Conservation (phyloP, 1,140 invertebrate species). For the Centruroides vittatus region DNA sequence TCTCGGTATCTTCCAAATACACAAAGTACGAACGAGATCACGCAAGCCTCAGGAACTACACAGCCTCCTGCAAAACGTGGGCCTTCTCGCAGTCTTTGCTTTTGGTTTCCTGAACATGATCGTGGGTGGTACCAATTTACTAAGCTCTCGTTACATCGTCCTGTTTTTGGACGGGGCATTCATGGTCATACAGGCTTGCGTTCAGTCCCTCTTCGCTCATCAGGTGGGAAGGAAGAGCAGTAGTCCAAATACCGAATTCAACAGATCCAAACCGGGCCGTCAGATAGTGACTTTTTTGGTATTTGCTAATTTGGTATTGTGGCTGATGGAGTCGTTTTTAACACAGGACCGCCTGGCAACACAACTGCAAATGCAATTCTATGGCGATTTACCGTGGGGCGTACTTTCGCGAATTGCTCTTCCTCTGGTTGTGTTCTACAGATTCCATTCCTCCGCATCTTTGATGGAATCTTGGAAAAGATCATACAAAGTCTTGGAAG, state of each 20-base stretch:
- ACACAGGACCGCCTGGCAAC: conserved; percentile 44
- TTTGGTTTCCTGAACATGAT: conserved; percentile 38
- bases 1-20: conserved; percentile 26
- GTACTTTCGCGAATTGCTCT: conserved; percentile 46
- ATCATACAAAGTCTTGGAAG: conserved; percentile 3
- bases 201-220: conserved; percentile 17
- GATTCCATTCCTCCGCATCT: conserved; percentile 53
- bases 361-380: conserved; percentile 43
- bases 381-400: conserved; percentile 49
- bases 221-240: conserved; percentile 12
- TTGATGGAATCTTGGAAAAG: conserved; percentile 48
- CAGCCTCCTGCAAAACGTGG: conserved; percentile 29
- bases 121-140: conserved; percentile 24
- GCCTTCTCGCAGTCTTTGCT: conserved; percentile 37
- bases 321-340: conserved; percentile 52
- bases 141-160: conserved; percentile 29
- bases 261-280: conserved; percentile 30
- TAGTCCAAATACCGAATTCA: conserved; percentile 12
- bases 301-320: conserved; percentile 49
- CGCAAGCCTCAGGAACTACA: conserved; percentile 1
- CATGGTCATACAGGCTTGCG: conserved; percentile 37
- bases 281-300: conserved; percentile 51
- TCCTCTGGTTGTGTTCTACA: conserved; percentile 50
- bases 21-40: conserved; percentile 23
- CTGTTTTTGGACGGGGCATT: conserved; percentile 34